Evolutionary conservation across 92 coral and sea anemone genomes (phyloP), one percentile per base, ranked within the genome.

Genomic region (Porites evermanni): DNA sequence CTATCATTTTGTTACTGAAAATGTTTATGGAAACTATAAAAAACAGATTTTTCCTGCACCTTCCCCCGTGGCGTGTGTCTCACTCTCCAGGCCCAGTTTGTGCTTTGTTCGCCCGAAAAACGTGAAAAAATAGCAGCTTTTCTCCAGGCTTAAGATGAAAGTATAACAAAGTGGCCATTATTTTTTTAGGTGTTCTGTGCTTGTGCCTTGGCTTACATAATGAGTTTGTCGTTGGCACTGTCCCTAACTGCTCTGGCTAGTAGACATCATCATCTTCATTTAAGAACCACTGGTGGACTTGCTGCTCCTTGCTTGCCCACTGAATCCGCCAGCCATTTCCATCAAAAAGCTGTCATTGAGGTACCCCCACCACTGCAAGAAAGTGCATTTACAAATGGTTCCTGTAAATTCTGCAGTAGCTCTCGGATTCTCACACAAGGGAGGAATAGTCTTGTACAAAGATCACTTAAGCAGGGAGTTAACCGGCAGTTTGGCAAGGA

Each of bases 191-290:
- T 81, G 21, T 64, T 93, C 13, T 81, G 83, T 18, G 81, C 90
- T 6, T 93, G 92, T 56, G 52, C 90, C 61, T 52, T 86, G 66
- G 92, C 94, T 4, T 93, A 93, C 17, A 14, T 93, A 59, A 68
- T 91, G 7, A 91, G 96, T 71, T 64, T 93, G 19, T 86, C 96
- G 19, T 53, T 93, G 38, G 85, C 92, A 10, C 69, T 92, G 76
- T 83, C 92, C 10, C 52, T 91, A 13, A 75, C 90, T 14, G 18
- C 90, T 44, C 52, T 83, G 9, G 72, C 80, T 12, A 21, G 50
- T 4, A 64, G 5, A 12, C 70, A 60, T 63, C 21, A 7, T 12
- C 56, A 20, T 47, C 44, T 44, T 18, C 44, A 23, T 38, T 19
- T 58, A 0, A 5, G 53, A 50, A 3, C 59, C 70, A 44, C 53